Base-by-base conservation (phyloP, 2,113 vertebrate species). In the Rhinolophus ferrumequinum region DNA sequence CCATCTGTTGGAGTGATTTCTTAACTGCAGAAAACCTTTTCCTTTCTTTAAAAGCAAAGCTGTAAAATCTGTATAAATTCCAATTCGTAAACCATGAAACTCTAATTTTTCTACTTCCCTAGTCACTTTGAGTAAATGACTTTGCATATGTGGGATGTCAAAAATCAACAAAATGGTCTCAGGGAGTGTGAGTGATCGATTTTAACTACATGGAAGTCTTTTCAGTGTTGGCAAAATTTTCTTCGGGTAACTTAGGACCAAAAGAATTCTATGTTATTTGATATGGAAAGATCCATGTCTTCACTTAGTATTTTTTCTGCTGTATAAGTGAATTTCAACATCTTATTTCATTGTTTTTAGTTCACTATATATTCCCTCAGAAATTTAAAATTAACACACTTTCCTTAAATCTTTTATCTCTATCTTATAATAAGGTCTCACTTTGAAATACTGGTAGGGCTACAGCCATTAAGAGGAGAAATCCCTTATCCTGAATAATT, bases 1-100 rank as follows among this genome's bases (percentile, higher is more conserved):
- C 91, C 93, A 95, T 97, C 96, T 96, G 97, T 95, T 96, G 93
- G 91, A 95, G 64, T 97, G 96, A 97, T 96, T 95, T 97, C 94
- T 96, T 89, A 97, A 97, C 95, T 97, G 97, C 77, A 94, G 94
- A 96, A 95, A 97, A 97, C 64, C 60, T 96, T 96, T 96, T 94
- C 96, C 93, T 96, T 96, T 96, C 93, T 97, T 96, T 96, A 94
- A 98, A 97, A 93, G 96, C 88, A 90, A 93, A 94, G 82, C 95
- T 95, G 64, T 94, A 96, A 96, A 97, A 96, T 94, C 94, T 96
- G 89, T 94, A 69, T 96, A 96, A 95, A 97, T 97, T 97, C 96
- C 90, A 97, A 89, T 97, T 75, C 1, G 1, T 62, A 95, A 93
- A 94, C 95, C 96, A 96, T 97, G 97, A 96, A 96, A 96, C 93